A percentile compares a stretch with the other conserved stretches of the same genome.
Evolutionary conservation across 2,113 vertebrate species (phyloP).

Genomic region (Piliocolobus tephrosceles): DNA sequence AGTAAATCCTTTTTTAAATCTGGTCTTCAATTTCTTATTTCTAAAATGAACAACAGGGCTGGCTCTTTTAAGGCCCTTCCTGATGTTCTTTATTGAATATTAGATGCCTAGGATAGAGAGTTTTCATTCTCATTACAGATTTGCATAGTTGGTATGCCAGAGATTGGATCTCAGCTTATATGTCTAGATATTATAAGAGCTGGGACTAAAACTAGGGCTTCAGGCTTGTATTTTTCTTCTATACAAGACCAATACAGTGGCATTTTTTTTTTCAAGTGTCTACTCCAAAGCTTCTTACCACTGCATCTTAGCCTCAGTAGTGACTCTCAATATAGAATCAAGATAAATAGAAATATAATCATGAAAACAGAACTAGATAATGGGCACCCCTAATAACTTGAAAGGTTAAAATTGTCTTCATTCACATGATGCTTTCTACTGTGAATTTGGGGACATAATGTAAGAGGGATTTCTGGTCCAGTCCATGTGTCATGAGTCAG

Average conservation of each 20-base stretch:
- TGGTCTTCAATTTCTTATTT: background rate
- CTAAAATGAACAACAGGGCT: background rate
- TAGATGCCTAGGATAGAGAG: background rate
- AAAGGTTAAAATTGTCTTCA: background rate
- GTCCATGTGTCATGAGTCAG: background rate
- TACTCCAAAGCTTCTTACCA: background rate
- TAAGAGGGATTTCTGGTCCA: background rate
- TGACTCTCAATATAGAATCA: background rate
- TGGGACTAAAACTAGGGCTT: background rate
- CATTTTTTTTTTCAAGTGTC: background rate
- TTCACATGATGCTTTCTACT: background rate
- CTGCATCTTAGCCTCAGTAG: background rate
- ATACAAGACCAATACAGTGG: fast-evolving
- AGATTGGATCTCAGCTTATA: background rate
- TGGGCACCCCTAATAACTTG: background rate
- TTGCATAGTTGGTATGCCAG: background rate
- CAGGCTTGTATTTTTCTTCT: background rate
- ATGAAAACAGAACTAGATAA: background rate
- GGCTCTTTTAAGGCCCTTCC: background rate
- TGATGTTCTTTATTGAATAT: background rate
- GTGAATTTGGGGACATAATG: background rate
- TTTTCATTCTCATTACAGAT: background rate
- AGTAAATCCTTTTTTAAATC: background rate
- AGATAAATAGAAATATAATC: background rate
- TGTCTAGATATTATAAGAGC: background rate